These are phyloP conservation scores for Drosophila anomalipes DNA, from an alignment of 2,888 invertebrate species.

Conservation along the genomic window DNA sequence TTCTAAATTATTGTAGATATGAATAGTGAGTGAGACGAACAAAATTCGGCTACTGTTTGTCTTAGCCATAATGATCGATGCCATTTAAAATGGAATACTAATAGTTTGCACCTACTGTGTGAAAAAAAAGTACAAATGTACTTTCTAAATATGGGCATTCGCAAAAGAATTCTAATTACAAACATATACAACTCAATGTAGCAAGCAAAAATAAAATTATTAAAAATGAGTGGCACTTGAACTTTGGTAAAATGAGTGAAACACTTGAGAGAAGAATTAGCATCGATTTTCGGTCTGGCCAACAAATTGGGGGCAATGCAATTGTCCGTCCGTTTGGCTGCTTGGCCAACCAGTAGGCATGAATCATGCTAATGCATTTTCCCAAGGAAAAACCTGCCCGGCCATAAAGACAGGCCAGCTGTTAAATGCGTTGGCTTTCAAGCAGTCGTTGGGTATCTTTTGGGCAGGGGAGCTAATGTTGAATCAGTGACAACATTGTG, in stretches of 20 bases:
- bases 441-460: constrained; percentile 19
- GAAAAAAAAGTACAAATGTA: not conserved
- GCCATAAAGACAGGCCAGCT: constrained; percentile 43
- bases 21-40: not conserved
- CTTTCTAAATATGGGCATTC: constrained; percentile 9
- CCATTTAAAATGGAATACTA: not conserved
- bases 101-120: not conserved
- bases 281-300: constrained; percentile 61
- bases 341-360: constrained; percentile 44
- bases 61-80: not conserved
- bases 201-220: constrained; percentile 20
- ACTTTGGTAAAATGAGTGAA: constrained; percentile 53
- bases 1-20: too few species aligned
- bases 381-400: constrained; percentile 67
- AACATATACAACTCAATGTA: not conserved
- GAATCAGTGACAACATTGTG: constrained; percentile 64
- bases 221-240: constrained; percentile 55
- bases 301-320: constrained; percentile 46
- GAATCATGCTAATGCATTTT: constrained; percentile 74
- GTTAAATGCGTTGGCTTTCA: constrained; percentile 63
- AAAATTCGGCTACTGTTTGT: not conserved
- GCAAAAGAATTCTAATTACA: constrained; percentile 5
- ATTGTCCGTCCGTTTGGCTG: constrained; percentile 17
- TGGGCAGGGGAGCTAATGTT: constrained; percentile 22
- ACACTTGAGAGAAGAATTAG: constrained; percentile 50